Percentiles rank a stretch among this genome's conserved stretches.
Evolutionary conservation across 2,113 vertebrate species (phyloP).

Genomic region (Cariama cristata): DNA sequence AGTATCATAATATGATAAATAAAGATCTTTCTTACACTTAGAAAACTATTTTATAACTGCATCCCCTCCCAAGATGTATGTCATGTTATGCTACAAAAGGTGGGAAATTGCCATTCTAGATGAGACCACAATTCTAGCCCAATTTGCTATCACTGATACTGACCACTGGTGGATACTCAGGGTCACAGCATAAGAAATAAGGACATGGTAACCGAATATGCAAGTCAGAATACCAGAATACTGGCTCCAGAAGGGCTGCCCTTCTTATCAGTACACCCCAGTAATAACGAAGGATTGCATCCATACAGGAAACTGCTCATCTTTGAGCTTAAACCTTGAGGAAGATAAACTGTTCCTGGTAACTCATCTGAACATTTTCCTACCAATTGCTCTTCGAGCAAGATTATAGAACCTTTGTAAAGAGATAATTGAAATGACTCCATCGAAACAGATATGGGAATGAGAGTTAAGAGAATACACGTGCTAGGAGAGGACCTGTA

Average conservation of each 20-base stretch:
- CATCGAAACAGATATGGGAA: not conserved
- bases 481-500: not conserved
- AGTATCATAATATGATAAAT: not conserved
- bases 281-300: not conserved
- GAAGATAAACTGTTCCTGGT: not conserved
- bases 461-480: not conserved
- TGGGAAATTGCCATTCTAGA: not conserved
- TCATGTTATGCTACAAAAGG: not conserved
- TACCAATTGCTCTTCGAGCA: not conserved
- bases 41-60: not conserved
- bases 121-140: not conserved
- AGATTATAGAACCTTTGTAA: not conserved
- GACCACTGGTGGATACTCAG: not conserved
- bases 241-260: not conserved
- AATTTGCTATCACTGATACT: not conserved
- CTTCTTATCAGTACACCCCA: not conserved
- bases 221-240: not conserved
- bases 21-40: not conserved
- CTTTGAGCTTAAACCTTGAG: not conserved
- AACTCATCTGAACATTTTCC: not conserved
- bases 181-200: not conserved
- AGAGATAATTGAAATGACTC: not conserved
- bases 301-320: not conserved
- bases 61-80: rapidly evolving
- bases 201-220: not conserved